These are phyloP conservation scores for Quadroppia sp. DNA, from an alignment of 2,888 invertebrate species.

Conservation along the genomic window DNA sequence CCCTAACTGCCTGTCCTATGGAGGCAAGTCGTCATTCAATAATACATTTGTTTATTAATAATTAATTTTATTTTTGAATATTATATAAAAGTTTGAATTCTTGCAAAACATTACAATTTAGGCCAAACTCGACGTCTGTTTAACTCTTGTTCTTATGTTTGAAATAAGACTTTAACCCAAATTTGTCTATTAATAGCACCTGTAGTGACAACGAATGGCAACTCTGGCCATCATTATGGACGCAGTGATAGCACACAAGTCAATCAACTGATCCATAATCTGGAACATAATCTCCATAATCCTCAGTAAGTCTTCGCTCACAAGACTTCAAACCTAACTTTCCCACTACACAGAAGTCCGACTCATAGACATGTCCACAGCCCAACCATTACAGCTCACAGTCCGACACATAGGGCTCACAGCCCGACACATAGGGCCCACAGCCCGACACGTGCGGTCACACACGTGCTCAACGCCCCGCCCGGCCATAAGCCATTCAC, in stretches of 20 bases:
- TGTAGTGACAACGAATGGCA: constrained; percentile 31
- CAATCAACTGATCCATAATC: constrained; percentile 41
- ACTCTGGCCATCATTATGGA: not conserved
- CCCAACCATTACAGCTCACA: too few relatives aligned
- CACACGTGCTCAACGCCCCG: not conserved
- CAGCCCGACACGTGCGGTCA: not conserved
- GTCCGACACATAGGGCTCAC: too few relatives aligned
- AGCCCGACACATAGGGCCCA: not conserved
- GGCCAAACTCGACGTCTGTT: not conserved
- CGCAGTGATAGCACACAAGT: constrained; percentile 39
- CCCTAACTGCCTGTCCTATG: not conserved
- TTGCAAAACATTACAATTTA: not conserved
- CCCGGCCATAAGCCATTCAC: not conserved
- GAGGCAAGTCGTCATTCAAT: constrained; percentile 1
- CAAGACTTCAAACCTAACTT: not conserved
- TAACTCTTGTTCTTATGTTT: not conserved
- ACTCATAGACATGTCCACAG: too few relatives aligned
- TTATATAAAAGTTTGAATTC: not conserved
- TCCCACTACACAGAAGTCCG: too few relatives aligned
- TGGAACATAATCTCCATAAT: constrained; percentile 41
- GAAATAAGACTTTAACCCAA: too few relatives aligned
- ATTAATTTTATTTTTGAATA: too few relatives aligned
- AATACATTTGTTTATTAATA: too few relatives aligned
- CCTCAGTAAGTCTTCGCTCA: constrained; percentile 25
- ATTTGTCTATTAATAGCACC: too few relatives aligned